Evolutionary conservation across 1,140 invertebrate genomes (phyloP), one percentile per base, ranked within the genome.

Genomic region (Papilio aristodemus): DNA sequence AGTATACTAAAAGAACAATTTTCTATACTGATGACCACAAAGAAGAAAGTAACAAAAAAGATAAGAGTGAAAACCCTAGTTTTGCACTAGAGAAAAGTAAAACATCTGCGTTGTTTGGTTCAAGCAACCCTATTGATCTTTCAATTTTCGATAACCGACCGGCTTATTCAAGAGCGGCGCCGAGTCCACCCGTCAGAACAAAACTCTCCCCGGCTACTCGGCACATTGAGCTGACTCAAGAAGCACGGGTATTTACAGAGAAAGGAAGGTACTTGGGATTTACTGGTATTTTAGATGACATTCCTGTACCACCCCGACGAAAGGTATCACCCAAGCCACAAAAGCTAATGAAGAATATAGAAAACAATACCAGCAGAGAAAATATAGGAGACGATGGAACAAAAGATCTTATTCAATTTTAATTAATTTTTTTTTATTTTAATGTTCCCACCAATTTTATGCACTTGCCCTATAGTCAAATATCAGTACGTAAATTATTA

Each of bases 71-170:
- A 41, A 71, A 32, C n/a, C 75, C 83, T 69, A 74, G 73, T 43
- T 87, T 83, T 58, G 60, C 77, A 25, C 71, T 92, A 71, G 91
- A 89, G 72, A 87, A 90, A 74, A 92, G 91, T 74, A 91, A 92
- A 79, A 92, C 91, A 22, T 84, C 91, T 22, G 80, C 80, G 13
- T 46, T 89, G n/a, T 79, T 85, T 69, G 71, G 79, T 3, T 77
- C 75, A n/a, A 84, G 79, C 69, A 89, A 85, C 77, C 79, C 81
- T 8, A 75, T 90, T 27, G 75, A 92, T 76, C 69, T 75, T n/a
- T 83, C 87, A n/a, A 90, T 91, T 68, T 91, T 90, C 74, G 89
- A 91, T 67, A 91, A 89, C 57, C 76, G 88, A 37, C 87, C 88
- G 19, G 57, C 71, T 17, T 91, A 82, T 73, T 88, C 87, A 6